A percentile compares a stretch with the other conserved stretches of the same genome.
These are phyloP conservation scores for Drosophila ironensis DNA, from an alignment of 1,140 invertebrate genomes.

Conservation along the genomic window DNA sequence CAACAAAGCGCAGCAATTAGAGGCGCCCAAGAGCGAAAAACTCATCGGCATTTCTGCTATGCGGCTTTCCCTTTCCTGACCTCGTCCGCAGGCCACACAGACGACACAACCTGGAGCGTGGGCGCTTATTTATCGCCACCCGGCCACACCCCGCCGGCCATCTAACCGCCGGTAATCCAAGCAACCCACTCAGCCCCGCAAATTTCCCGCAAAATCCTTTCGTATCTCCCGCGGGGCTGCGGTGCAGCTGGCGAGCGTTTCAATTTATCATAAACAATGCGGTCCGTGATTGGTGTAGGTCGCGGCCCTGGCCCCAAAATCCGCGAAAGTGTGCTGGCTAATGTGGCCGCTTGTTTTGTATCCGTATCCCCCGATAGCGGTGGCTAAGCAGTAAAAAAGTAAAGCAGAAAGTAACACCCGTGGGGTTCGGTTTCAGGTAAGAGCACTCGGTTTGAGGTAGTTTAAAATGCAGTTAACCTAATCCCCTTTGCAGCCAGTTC, in stretches of 20 bases:
- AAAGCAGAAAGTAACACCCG: neutral
- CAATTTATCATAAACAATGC: slow-evolving; percentile 75
- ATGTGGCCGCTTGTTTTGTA: slow-evolving; percentile 46
- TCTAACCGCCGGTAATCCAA: neutral
- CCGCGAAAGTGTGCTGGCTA: slow-evolving; percentile 42
- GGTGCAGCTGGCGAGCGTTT: slow-evolving; percentile 47
- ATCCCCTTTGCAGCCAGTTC: neutral
- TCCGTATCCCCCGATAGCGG: neutral
- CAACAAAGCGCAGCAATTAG: slow-evolving; percentile 68
- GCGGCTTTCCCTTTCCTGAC: slow-evolving; percentile 13
- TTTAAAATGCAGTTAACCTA: neutral
- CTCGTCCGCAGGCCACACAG: slow-evolving; percentile 10
- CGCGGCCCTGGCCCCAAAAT: slow-evolving; percentile 48
- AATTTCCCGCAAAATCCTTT: neutral
- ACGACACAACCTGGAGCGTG: slow-evolving; percentile 23
- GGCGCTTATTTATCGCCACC: slow-evolving; percentile 48
- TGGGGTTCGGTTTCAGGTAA: neutral
- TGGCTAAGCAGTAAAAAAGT: neutral
- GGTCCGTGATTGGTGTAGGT: slow-evolving; percentile 60
- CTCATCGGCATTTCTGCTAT: slow-evolving; percentile 44
- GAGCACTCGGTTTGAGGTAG: neutral
- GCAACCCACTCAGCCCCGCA: neutral
- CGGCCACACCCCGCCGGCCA: neutral
- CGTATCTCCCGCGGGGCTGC: slow-evolving; percentile 16
- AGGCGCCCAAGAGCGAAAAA: slow-evolving; percentile 71